phyloP scores from a whole-genome alignment of 2,797 vertebrate genomes.

The Peromyscus melanophrys region DNA sequence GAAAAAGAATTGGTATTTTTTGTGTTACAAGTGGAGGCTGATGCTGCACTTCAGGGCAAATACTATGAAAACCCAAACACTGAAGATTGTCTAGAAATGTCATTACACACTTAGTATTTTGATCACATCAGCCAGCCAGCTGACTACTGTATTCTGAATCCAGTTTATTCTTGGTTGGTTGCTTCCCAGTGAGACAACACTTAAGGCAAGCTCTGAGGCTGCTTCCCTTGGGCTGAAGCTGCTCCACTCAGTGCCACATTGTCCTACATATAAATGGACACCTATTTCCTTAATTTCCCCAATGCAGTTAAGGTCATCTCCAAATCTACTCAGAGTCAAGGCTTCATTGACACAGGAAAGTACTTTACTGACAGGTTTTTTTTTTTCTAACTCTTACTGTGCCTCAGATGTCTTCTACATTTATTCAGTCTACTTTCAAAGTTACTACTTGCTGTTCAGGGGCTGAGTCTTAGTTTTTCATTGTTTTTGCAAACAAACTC shows the following conservation, averaged over 20 bases:
- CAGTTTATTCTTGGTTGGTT: neutral
- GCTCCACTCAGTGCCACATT: neutral
- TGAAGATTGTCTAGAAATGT: neutral
- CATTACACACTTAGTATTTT: neutral
- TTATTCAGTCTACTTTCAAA: neutral
- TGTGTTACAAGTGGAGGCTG: neutral
- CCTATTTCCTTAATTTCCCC: neutral
- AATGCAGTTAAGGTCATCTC: neutral
- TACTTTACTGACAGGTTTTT: neutral
- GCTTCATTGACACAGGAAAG: neutral
- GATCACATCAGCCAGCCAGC: neutral
- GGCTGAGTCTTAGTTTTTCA: neutral
- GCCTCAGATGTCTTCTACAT: neutral
- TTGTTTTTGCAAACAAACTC: neutral
- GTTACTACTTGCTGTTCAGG: neutral
- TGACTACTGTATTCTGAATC: constrained; percentile 30
- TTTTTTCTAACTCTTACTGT: neutral
- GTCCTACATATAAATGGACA: neutral
- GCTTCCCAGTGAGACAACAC: neutral
- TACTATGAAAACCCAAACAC: neutral
- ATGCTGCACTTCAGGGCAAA: neutral
- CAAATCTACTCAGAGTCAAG: neutral
- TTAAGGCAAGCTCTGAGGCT: neutral
- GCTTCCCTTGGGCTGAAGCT: neutral
- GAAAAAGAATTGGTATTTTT: neutral